Conservation (phyloP, 2,888 invertebrate genomes). For the Anoplius nigerrimus region DNA sequence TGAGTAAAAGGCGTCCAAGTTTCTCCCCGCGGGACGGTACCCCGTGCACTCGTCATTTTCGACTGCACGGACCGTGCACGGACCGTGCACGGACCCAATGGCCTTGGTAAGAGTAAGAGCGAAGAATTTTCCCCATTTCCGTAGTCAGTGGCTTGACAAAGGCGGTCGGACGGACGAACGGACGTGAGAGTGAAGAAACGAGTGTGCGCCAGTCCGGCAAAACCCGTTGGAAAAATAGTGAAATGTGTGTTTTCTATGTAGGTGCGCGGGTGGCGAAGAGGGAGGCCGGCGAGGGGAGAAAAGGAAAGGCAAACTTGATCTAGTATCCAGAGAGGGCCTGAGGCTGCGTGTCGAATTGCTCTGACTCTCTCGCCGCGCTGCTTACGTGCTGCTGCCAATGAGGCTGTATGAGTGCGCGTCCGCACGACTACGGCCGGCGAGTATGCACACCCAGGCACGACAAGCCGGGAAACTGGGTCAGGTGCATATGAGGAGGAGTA, state of each 20-base stretch:
- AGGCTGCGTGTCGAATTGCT: slow-evolving; percentile 8
- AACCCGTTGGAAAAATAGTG: slow-evolving; percentile 61
- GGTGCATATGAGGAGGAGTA: slow-evolving; percentile 40
- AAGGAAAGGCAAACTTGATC: too few species aligned
- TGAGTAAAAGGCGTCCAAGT: background rate
- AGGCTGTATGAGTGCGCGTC: slow-evolving; percentile 16
- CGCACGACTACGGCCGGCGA: slow-evolving; percentile 23
- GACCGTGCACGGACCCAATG: slow-evolving; percentile 22
- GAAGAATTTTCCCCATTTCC: slow-evolving; percentile 56
- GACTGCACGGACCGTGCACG: slow-evolving; percentile 10
- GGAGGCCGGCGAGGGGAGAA: background rate
- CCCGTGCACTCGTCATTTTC: slow-evolving; percentile 3
- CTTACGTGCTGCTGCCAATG: background rate
- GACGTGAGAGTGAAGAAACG: slow-evolving; percentile 51
- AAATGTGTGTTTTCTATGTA: slow-evolving; percentile 50
- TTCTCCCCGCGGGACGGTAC: slow-evolving; percentile 1
- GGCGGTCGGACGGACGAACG: slow-evolving; percentile 32
- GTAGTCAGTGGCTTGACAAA: slow-evolving; percentile 25
- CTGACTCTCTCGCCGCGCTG: slow-evolving; percentile 12
- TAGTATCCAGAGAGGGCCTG: background rate
- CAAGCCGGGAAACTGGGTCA: slow-evolving; percentile 60
- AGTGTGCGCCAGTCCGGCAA: slow-evolving; percentile 47
- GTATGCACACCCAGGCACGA: too few species aligned
- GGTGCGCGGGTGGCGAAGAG: background rate
- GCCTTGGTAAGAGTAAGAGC: slow-evolving; percentile 54